Conservation (phyloP, 2,113 vertebrate genomes). For the Micronycteris hirsuta region DNA sequence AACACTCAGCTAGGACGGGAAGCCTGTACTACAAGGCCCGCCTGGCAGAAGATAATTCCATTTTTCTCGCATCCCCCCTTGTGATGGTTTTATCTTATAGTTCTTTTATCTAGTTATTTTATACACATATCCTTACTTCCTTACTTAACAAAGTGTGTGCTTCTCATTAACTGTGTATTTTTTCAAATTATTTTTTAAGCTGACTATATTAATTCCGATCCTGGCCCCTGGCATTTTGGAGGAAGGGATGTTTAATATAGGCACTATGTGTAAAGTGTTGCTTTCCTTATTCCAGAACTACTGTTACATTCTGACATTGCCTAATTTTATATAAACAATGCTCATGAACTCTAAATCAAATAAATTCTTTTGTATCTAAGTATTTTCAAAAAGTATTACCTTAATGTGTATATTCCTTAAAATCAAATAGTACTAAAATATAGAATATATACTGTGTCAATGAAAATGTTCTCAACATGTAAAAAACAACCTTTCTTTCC, state of each 20-base stretch:
- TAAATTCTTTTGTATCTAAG: background rate
- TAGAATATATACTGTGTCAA: background rate
- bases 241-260: background rate
- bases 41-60: no score
- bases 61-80: no score
- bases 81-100: background rate
- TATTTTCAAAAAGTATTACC: background rate
- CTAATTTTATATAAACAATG: background rate
- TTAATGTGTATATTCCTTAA: background rate
- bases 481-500: background rate
- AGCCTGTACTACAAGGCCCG: no score
- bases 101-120: background rate
- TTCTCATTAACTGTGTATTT: background rate
- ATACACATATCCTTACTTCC: background rate
- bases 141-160: background rate
- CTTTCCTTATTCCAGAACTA: background rate
- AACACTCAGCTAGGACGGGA: no score
- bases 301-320: background rate
- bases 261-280: background rate
- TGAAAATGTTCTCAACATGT: background rate
- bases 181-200: background rate
- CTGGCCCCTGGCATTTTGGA: background rate
- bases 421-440: background rate
- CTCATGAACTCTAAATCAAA: background rate
- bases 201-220: background rate